phyloP scores from a whole-genome alignment of 2,113 vertebrate species.

The Lagenorhynchus albirostris region DNA sequence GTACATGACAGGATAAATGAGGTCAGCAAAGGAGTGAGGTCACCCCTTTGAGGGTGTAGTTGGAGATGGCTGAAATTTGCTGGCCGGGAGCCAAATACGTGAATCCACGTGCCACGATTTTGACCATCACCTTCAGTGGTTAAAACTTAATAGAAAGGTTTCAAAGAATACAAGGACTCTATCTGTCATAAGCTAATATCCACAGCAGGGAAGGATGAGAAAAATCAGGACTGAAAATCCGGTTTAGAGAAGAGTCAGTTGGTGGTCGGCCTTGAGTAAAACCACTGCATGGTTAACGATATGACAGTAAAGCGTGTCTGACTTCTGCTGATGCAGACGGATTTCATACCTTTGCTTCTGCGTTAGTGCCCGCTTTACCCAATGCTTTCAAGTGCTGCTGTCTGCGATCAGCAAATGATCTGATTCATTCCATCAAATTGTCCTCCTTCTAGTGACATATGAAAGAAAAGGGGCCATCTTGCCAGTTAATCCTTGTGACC shows the following conservation, averaged over 20 bases:
- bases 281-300: rapidly evolving
- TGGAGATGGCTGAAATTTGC: background rate
- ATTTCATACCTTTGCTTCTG: rapidly evolving
- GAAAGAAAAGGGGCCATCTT: background rate
- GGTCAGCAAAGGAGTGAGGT: background rate
- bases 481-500: background rate
- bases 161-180: background rate
- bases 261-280: background rate
- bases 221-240: background rate
- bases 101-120: background rate
- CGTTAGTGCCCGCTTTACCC: no score
- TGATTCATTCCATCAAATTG: rapidly evolving
- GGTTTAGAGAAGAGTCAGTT: no score
- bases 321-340: rapidly evolving
- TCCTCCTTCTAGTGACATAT: background rate
- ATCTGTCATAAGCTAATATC: background rate
- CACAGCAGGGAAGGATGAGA: background rate
- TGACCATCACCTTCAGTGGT: background rate
- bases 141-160: background rate
- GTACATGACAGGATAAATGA: rapidly evolving
- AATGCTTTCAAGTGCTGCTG: rapidly evolving
- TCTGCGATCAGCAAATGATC: background rate
- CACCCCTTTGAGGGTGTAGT: background rate
- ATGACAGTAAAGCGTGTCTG: no score
- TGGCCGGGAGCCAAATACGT: background rate